Evolutionary conservation across 2,797 vertebrate genomes (phyloP), one percentile per base, ranked within the genome.

Genomic region (Octomys mimax): DNA sequence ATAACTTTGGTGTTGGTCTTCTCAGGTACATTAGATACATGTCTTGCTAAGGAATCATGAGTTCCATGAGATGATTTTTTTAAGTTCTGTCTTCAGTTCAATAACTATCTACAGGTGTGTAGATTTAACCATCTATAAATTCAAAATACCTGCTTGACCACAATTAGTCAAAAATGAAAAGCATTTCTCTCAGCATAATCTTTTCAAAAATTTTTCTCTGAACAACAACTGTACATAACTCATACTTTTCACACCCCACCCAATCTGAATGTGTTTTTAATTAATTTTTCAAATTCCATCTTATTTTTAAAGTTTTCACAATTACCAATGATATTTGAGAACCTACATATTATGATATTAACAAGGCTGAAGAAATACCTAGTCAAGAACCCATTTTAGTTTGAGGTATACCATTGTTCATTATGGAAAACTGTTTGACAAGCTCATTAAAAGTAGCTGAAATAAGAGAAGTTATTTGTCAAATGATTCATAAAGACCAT

Each of bases 401-500:
- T 89, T 87, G 39, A 31, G n/a, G 49, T 89, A 16, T 61, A 78
- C 28, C 42, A 33, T 54, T 59, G 6, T 8, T 71, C 31, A 11
- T 86, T 75, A 82, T 57, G 39, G 42, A 64, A 77, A 86, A 19
- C 71, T 87, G 64, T 54, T 94, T 77, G 19, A 49, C 54, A 52
- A 85, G 26, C 16, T 54, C 78, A 9, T 1, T 77, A 8, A 91
- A 8, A 89, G 31, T 22, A 54, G 77, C 2, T 21, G 9, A 95
- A 92, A 75, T 14, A 79, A 89, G 19, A 90, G 6, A 26, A 95
- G 21, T 64, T 80, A 52, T 86, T 83, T 79, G 19, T 82, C 39
- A 64, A 90, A 86, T 93, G 46, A 80, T 87, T 89, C 39, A 64
- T 64, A 94, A 75, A 22, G 24, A 87, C 83, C 8, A 75, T 91